Evolutionary conservation across 2,888 invertebrate species (phyloP), one percentile per base, ranked within the genome.

Genomic region (Lasioglossum leucozonium): DNA sequence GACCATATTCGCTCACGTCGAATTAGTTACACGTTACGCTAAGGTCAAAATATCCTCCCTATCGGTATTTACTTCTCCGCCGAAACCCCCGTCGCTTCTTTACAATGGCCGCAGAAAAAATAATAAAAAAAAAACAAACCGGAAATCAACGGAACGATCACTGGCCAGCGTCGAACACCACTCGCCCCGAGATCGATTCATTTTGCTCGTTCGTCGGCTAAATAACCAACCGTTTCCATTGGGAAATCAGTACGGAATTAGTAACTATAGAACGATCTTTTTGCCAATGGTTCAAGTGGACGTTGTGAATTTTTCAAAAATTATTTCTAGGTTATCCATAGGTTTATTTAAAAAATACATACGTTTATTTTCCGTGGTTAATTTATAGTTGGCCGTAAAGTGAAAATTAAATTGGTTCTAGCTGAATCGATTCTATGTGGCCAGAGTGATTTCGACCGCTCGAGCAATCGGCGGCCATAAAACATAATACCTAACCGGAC

Each of bases 11-110:
- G 47, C 51, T 71, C 73, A 76, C 79, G 72, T 77, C 78, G 74
- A 86, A 77, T 85, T 86, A 67, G 81, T 86, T 85, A 86, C 67
- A 74, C 74, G 82, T 82, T 78, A 78, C 77, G 77, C 79, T 86
- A 85, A 86, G 82, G 86, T 86, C 87, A 86, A 87, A 86, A 86
- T 82, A 87, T 85, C 77, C 62, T 44, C 65, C 79, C 67, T 85
- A 79, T 79, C 67, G 81, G 81, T 78, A 79, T 77, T 85, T 77
- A 77, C 62, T 77, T 74, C 58, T 78, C 47, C 26, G 26, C 42
- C 37, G 75, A 34, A 72, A 34, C 34, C 65, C 42, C 30, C 22
- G 65, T n/a, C 67, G 72, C 72, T 79, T 81, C 78, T 72, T 85
- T 81, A 80, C 85, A 85, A 51, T 37, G 72, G 80, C 85, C 74